Percentiles rank a stretch among this genome's conserved stretches.
These are phyloP conservation scores for Vanacampus margaritifer DNA, from an alignment of 2,113 vertebrate species.

Conservation along the genomic window DNA sequence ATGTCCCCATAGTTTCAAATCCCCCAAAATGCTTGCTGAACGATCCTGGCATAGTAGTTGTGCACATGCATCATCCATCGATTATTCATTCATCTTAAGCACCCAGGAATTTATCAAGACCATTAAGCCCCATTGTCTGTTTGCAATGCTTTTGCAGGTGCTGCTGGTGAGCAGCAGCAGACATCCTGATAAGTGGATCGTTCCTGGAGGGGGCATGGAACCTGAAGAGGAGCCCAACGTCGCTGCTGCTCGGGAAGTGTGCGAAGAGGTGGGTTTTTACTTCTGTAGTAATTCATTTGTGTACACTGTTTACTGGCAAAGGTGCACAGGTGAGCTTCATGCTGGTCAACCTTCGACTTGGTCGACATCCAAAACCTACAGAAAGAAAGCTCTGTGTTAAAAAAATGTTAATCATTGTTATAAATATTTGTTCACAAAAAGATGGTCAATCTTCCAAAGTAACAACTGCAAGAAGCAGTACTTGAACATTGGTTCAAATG, in stretches of 20 bases:
- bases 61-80: background rate
- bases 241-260: constrained; percentile 93
- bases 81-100: background rate
- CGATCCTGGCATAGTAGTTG: constrained; percentile 1
- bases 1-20: background rate
- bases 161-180: constrained; percentile 96
- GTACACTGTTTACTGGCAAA: background rate
- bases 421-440: background rate
- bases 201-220: constrained; percentile 97
- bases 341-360: background rate
- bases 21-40: background rate
- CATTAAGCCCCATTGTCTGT: background rate
- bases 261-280: constrained; percentile 82
- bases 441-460: background rate
- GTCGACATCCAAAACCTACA: too few relatives aligned
- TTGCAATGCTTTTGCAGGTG: constrained; percentile 73
- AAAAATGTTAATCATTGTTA: too few relatives aligned
- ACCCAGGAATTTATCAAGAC: background rate
- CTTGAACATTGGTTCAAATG: background rate
- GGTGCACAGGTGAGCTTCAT: background rate
- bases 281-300: background rate
- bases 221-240: constrained; percentile 90
- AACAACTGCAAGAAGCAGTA: background rate
- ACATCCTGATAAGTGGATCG: constrained; percentile 96
- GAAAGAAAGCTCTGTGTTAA: too few relatives aligned